A percentile compares a stretch with the other conserved stretches of the same genome.
phyloP scores from a whole-genome alignment of 2,888 invertebrate genomes.

The Euproctis similis region DNA sequence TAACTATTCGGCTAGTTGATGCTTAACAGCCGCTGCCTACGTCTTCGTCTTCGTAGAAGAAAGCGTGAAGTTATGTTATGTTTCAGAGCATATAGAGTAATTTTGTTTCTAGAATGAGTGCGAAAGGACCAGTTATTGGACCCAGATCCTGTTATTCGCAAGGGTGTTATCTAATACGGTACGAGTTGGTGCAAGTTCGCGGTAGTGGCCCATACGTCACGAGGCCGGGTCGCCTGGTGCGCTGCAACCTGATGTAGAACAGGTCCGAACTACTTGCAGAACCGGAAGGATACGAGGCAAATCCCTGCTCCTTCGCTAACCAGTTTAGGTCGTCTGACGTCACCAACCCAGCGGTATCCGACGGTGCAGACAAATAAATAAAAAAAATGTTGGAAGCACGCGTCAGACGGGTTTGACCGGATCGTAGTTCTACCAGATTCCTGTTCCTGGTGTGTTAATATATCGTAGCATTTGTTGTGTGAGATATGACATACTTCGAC shows the following conservation, averaged over 20 bases:
- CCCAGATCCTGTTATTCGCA: constrained; percentile 20
- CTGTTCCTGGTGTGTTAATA: constrained; percentile 71
- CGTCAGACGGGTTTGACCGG: constrained; percentile 74
- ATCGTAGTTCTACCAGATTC: constrained; percentile 76
- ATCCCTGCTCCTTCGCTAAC: constrained; percentile 76
- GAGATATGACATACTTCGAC: constrained; percentile 24
- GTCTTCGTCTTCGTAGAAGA: no score
- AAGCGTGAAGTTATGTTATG: no score
- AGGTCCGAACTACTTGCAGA: constrained; percentile 70
- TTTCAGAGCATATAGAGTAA: no score
- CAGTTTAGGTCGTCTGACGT: constrained; percentile 75
- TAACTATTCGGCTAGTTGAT: no score
- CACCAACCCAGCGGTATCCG: constrained; percentile 73
- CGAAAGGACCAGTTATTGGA: constrained; percentile 36
- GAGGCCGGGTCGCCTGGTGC: constrained; percentile 50
- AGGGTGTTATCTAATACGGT: constrained; percentile 33
- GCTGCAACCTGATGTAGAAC: constrained; percentile 70
- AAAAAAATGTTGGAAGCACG: constrained; percentile 76
- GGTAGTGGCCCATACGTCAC: constrained; percentile 51
- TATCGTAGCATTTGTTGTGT: constrained; percentile 44
- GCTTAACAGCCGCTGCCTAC: no score
- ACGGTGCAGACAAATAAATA: constrained; percentile 75
- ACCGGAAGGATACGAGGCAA: constrained; percentile 75
- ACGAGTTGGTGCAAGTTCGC: constrained; percentile 38
- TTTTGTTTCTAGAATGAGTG: no score